Evolutionary conservation across 1,140 invertebrate species (phyloP), one percentile per base, ranked within the genome.

Genomic region (Mizuhopecten yessoensis): DNA sequence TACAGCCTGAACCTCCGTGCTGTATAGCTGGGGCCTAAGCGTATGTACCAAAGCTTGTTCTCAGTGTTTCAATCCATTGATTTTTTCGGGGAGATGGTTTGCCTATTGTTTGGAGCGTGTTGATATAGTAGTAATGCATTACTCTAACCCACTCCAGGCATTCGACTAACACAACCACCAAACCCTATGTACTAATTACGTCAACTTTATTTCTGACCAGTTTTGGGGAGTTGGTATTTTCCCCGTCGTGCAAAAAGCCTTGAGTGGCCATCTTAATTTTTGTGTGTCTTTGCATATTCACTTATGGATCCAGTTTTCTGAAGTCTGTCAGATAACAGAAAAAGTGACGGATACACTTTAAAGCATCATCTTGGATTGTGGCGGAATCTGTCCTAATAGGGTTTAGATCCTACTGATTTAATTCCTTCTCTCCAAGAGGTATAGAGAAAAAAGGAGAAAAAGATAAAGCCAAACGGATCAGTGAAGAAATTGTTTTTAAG

Each of bases 51-150:
- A 75, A 75, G 57, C 57, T 75, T 75, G 57, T 75, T 75, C 20
- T 29, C 57, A 29, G 57, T 75, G 57, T 75, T 75, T 29, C 23
- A 75, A 75, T 29, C 45, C 57, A 75, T 75, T 75, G 57, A 75
- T 75, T 75, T 75, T 75, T 75, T 75, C 57, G 57, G 57, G 57
- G 57, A 75, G 57, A 75, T 75, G 57, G 57, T 75, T 75, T 75
- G 57, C 57, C 57, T 75, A 75, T 75, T 75, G 57, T 75, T 75
- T 75, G 57, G 57, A 29, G 57, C 57, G 57, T 75, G 57, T 75
- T 75, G 57, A 75, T 75, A 75, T 29, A 75, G 57, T 75, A 75
- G 57, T 75, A 11, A 75, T 75, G 57, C 57, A 75, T 75, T 75
- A 75, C 57, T 9, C 57, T 75, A 75, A 75, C 57, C 57, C n/a